Base-by-base conservation (phyloP, 2,888 invertebrate species). In the Incurvaria masculella region DNA sequence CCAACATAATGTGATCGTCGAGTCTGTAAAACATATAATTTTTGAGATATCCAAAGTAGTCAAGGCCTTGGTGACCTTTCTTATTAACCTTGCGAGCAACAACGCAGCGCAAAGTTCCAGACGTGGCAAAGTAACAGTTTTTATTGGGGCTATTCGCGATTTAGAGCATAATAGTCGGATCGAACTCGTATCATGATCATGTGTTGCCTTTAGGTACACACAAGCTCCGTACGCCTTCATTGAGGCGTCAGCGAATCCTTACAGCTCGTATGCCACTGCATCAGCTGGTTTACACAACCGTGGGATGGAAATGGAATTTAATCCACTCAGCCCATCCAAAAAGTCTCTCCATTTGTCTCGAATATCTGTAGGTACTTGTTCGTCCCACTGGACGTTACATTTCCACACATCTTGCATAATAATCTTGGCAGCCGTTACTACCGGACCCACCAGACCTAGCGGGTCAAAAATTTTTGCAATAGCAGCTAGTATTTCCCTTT, bases 171-270 rank as follows among this genome's bases (percentile, higher is more conserved):
- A 42, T 14, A 62, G 42, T 2, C 45, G 51, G 5, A 58, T 53
- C 43, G 11, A 50, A 33, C 40, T 46, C 47, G 8, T 17, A 1
- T 42, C 44, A 16, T 27, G 14, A 2, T 49, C 45, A 1, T 44
- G 44, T 11, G 56, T 42, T 0, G 59, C 52, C 16, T 33, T 46
- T 5, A 59, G 27, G 45, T 61, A 62, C 18, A 62, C 23, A 40
- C 60, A 61, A 2, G 59, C 56, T 1, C 59, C 61, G 19, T 56
- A 59, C 1, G 60, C 59, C 2, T 2, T 2, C 17, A 52, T 49
- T 0, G 60, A 59, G 0, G 61, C 58, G 38, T 61, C 61, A 19
- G 56, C 53, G 42, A 62, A 62, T 1, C 50, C 40, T 26, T 42
- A 44, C 6, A 51, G 18, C 21, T 48, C 42, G 6, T 44, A 14